Evolutionary conservation across 2,888 invertebrate species (phyloP), one percentile per base, ranked within the genome.

Genomic region (Phortica magna): DNA sequence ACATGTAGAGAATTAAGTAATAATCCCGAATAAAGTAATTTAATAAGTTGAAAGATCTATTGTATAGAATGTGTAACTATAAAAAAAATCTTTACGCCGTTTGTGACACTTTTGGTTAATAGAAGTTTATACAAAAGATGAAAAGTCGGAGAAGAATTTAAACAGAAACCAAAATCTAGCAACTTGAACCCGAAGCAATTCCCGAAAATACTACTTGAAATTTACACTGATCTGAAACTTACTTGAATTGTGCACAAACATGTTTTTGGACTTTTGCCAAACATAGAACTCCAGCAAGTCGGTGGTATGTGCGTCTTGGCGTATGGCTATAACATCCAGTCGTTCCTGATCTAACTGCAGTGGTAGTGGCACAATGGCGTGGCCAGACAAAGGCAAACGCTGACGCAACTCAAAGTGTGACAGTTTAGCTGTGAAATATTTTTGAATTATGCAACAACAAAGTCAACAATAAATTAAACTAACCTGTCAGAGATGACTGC

Each of bases 401-500:
- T 91, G 91, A 6, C 88, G 79, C 2, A 90, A n/a, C 41, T 82
- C 79, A 75, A 91, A 90, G 77, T 86, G 83, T 14, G 88, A 82
- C 57, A 92, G 76, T 55, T 88, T 83, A 77, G 81, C 81, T 67
- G 79, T 1, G 53, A 76, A 10, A 77, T 77, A 80, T 89, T 80
- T 79, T 53, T 17, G 48, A 48, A 5, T 48, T 48, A 48, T 6
- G 14, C 2, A 0, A 14, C 14, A 9, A 2, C 3, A 14, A 9
- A 14, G 2, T 2, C 48, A 48, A 2, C 42, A 64, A 57, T 53
- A 9, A 71, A 76, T 71, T 64, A 73, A 55, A 83, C 12, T n/a
- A 61, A 68, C 73, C 31, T 79, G 3, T 48, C 5, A 0, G 31
- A 31, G 31, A 31, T 31, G 31, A 1, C 31, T 31, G 31, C 5